A percentile compares a stretch with the other conserved stretches of the same genome.
Evolutionary conservation across 2,888 invertebrate genomes (phyloP).

Genomic region (Lysandra coridon): DNA sequence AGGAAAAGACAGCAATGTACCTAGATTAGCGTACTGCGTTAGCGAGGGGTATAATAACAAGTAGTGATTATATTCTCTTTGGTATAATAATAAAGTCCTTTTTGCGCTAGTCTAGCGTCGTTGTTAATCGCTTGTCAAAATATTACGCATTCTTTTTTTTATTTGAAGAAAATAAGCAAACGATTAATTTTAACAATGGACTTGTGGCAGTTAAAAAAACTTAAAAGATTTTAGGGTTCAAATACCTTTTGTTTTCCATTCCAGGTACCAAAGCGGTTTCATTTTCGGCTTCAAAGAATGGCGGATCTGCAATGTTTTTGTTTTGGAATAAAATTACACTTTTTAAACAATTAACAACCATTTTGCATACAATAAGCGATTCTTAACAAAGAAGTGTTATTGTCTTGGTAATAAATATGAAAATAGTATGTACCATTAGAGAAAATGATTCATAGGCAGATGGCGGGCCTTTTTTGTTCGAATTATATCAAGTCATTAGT

Average conservation of each 20-base stretch:
- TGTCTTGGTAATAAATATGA: not conserved
- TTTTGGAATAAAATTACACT: not conserved
- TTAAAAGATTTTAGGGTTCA: not conserved
- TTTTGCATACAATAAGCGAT: constrained; percentile 1
- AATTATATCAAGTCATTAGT: too few relatives aligned
- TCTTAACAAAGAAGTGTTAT: not conserved
- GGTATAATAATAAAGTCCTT: too few relatives aligned
- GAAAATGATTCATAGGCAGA: not conserved
- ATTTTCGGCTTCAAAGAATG: constrained; percentile 52
- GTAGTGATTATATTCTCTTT: too few relatives aligned
- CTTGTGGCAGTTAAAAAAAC: not conserved
- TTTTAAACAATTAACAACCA: not conserved
- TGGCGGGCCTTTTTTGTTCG: too few relatives aligned
- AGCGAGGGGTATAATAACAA: too few relatives aligned
- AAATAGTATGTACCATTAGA: not conserved
- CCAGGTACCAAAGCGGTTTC: constrained; percentile 52
- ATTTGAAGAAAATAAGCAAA: not conserved
- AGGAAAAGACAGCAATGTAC: too few relatives aligned
- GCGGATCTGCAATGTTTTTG: constrained; percentile 54
- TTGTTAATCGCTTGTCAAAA: too few relatives aligned
- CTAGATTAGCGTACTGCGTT: too few relatives aligned
- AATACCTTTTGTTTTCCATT: constrained; percentile 54
- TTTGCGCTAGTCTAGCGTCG: too few relatives aligned
- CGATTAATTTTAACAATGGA: not conserved
- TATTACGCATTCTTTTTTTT: too few relatives aligned